Evolutionary conservation across 2,113 vertebrate genomes (phyloP).

Genomic region (Nestor notabilis): DNA sequence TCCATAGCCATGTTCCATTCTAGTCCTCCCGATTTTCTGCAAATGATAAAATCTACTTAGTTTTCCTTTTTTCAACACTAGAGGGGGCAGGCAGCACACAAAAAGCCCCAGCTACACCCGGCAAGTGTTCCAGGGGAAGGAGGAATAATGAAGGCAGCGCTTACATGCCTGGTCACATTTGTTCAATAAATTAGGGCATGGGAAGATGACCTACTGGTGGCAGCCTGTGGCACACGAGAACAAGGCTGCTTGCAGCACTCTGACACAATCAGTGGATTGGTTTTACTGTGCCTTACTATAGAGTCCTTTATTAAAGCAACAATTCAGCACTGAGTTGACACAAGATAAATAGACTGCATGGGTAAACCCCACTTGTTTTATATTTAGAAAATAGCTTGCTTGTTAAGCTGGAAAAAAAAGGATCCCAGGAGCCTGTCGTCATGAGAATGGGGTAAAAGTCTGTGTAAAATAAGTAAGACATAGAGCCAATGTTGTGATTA

Average conservation of each 20-base stretch:
- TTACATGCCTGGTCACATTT: neutral
- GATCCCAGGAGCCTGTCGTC: neutral
- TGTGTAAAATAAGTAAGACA: neutral
- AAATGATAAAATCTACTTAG: neutral
- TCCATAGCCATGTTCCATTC: rapidly evolving
- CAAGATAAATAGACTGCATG: neutral
- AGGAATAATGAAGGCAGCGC: neutral
- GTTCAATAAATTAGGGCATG: neutral
- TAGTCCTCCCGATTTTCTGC: neutral
- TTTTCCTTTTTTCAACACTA: neutral
- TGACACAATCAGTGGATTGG: neutral
- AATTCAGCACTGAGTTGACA: neutral
- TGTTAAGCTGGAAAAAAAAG: neutral
- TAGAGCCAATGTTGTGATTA: neutral
- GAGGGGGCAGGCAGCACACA: constrained; percentile 34
- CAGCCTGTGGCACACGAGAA: neutral
- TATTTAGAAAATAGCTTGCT: neutral
- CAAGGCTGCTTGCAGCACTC: neutral
- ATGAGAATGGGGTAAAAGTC: neutral
- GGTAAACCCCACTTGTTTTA: neutral
- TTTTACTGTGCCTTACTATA: neutral
- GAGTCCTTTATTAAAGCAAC: neutral
- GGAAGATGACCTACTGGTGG: constrained; percentile 12
- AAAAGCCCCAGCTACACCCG: neutral
- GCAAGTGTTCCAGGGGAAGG: neutral